A percentile compares a stretch with the other conserved stretches of the same genome.
Evolutionary conservation across 2,797 vertebrate genomes (phyloP).

Genomic region (Melanotaenia nigrans): DNA sequence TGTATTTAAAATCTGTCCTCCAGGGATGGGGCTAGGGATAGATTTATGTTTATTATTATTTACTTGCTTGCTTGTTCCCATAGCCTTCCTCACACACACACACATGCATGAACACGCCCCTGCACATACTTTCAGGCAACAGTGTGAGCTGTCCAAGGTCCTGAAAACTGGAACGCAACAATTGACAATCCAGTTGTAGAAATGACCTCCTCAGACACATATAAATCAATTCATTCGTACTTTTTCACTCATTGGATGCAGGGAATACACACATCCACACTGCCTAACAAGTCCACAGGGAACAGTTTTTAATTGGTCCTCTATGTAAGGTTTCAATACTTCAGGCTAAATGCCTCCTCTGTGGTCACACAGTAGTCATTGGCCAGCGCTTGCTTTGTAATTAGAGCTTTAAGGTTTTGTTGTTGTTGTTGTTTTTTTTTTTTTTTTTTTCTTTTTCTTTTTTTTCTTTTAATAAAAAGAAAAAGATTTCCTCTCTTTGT

Average conservation of each 20-base stretch:
- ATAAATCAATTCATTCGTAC: slow-evolving; percentile 35
- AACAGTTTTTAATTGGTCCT: slow-evolving; percentile 69
- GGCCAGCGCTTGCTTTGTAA: slow-evolving; percentile 55
- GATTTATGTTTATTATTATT: slow-evolving; percentile 76
- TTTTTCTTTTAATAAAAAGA: slow-evolving; percentile 19
- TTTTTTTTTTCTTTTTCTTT: neutral
- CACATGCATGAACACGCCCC: neutral
- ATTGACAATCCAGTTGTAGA: slow-evolving; percentile 10
- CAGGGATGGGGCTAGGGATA: slow-evolving; percentile 57
- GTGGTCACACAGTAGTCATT: slow-evolving; percentile 55
- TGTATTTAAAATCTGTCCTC: slow-evolving; percentile 73
- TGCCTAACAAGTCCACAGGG: slow-evolving; percentile 43
- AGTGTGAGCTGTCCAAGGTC: slow-evolving; percentile 55
- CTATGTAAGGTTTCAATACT: slow-evolving; percentile 54
- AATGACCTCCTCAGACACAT: slow-evolving; percentile 50
- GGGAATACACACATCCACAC: slow-evolving; percentile 41
- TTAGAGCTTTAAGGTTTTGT: slow-evolving; percentile 41
- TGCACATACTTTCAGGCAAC: neutral
- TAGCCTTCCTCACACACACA: slow-evolving; percentile 15
- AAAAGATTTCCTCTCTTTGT: slow-evolving; percentile 9
- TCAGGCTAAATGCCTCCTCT: slow-evolving; percentile 58
- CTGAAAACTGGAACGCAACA: slow-evolving; percentile 42
- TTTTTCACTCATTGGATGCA: slow-evolving; percentile 27
- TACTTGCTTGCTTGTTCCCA: slow-evolving; percentile 44
- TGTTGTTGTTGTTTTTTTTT: no score